phyloP scores from a whole-genome alignment of 2,113 vertebrate genomes.

The Myrmophylax atrothorax region DNA sequence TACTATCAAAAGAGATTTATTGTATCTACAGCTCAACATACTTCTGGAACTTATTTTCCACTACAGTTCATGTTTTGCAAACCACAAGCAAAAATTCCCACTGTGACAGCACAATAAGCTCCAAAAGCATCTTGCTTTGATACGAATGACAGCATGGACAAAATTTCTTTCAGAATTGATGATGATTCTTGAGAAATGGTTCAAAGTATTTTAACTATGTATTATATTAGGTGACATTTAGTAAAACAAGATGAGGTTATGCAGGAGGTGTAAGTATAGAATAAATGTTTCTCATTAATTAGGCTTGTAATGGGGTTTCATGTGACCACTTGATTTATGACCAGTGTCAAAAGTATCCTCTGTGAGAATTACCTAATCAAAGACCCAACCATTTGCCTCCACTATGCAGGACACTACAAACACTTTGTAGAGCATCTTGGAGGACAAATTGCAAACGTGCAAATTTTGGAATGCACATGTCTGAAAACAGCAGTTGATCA shows the following conservation, averaged over 20 bases:
- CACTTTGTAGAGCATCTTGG: background rate
- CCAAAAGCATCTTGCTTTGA: background rate
- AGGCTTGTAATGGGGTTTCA: background rate
- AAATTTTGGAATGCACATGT: background rate
- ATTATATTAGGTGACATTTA: background rate
- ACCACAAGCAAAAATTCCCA: background rate
- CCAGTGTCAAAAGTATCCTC: background rate
- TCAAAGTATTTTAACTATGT: background rate
- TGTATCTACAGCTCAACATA: background rate
- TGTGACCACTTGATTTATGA: background rate
- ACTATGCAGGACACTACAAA: background rate
- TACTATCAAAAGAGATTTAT: background rate
- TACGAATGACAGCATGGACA: background rate
- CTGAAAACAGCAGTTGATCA: background rate
- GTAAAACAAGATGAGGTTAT: background rate
- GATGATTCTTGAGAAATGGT: background rate
- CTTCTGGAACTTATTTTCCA: background rate
- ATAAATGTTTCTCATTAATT: background rate
- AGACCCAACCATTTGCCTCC: background rate
- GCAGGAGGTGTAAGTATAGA: background rate
- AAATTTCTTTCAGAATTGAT: background rate
- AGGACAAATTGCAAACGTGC: background rate
- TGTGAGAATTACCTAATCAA: background rate
- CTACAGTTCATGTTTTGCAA: background rate
- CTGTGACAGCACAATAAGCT: background rate